Conservation (phyloP, 2,888 invertebrate genomes). For the Pemphredon lugubris region DNA sequence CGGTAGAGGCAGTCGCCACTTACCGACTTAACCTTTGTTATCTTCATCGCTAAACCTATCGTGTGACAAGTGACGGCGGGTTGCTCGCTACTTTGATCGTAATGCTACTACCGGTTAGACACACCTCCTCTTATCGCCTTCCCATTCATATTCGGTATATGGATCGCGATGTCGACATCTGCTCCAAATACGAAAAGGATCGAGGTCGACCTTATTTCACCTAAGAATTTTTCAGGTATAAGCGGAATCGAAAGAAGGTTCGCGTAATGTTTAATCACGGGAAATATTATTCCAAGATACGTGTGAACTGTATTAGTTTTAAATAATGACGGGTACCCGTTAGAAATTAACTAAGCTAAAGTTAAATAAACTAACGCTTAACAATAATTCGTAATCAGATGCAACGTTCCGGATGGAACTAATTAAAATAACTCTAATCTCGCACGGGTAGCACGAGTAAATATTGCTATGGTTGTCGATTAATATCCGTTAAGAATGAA, state of each 20-base stretch:
- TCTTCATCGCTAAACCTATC: slow-evolving; percentile 50
- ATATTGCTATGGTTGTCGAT: no score
- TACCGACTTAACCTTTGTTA: slow-evolving; percentile 43
- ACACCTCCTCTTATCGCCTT: slow-evolving; percentile 27
- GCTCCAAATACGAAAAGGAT: slow-evolving; percentile 2
- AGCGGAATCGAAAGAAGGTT: neutral
- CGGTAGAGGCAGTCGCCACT: slow-evolving; percentile 27
- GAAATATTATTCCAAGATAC: no score
- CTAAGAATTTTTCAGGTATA: neutral
- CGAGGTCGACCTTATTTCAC: slow-evolving; percentile 7
- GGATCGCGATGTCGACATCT: slow-evolving; percentile 27
- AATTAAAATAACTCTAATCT: no score
- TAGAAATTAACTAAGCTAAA: no score
- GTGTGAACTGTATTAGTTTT: no score
- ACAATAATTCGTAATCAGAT: no score
- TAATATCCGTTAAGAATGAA: no score
- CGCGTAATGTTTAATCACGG: no score
- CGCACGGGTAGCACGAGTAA: no score
- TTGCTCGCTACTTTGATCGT: slow-evolving; percentile 24
- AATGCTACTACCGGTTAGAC: slow-evolving; percentile 21
- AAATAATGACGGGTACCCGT: no score
- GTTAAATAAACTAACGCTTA: no score
- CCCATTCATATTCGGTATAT: slow-evolving; percentile 21
- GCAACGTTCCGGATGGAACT: no score
- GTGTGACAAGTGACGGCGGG: slow-evolving; percentile 40